Percentiles rank a stretch among this genome's conserved stretches.
These are phyloP conservation scores for Ormyrus rosae DNA, from an alignment of 2,888 invertebrate genomes.

Conservation along the genomic window DNA sequence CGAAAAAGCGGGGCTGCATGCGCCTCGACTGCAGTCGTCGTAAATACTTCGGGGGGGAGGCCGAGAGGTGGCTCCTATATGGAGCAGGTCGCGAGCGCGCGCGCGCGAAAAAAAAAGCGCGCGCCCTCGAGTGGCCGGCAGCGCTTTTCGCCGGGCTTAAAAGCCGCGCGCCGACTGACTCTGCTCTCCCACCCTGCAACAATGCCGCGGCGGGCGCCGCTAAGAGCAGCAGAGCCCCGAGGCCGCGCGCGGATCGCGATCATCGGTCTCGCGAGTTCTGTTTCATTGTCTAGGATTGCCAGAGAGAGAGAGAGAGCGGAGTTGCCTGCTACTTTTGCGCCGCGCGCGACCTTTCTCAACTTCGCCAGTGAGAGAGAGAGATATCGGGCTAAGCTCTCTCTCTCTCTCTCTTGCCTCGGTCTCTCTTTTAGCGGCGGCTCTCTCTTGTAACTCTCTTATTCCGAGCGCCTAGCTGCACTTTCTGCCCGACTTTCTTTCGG, in stretches of 20 bases:
- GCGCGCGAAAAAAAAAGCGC: constrained; percentile 31
- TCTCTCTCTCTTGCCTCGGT: background rate
- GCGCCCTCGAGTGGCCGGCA: background rate
- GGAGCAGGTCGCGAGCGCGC: constrained; percentile 29
- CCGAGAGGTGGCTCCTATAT: background rate
- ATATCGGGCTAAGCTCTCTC: background rate
- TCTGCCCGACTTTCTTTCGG: constrained; percentile 7
- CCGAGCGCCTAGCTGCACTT: background rate
- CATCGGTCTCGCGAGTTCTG: background rate
- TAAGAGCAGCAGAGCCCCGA: no score
- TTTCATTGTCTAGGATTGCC: constrained; percentile 20
- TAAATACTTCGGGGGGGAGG: background rate
- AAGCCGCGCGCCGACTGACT: constrained; percentile 14
- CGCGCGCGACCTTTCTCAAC: constrained; percentile 45
- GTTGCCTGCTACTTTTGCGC: no score
- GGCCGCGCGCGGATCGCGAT: constrained; percentile 12
- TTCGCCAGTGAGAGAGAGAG: constrained; percentile 14
- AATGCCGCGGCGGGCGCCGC: no score
- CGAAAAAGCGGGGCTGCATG: background rate
- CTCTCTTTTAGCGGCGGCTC: constrained; percentile 22
- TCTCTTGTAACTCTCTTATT: constrained; percentile 13
- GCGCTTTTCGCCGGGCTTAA: constrained; percentile 47
- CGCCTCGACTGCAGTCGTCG: background rate
- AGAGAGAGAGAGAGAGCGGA: background rate
- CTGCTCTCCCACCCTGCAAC: background rate